Evolutionary conservation across 2,113 vertebrate genomes (phyloP), one percentile per base, ranked within the genome.

Genomic region (Platichthys stellatus): DNA sequence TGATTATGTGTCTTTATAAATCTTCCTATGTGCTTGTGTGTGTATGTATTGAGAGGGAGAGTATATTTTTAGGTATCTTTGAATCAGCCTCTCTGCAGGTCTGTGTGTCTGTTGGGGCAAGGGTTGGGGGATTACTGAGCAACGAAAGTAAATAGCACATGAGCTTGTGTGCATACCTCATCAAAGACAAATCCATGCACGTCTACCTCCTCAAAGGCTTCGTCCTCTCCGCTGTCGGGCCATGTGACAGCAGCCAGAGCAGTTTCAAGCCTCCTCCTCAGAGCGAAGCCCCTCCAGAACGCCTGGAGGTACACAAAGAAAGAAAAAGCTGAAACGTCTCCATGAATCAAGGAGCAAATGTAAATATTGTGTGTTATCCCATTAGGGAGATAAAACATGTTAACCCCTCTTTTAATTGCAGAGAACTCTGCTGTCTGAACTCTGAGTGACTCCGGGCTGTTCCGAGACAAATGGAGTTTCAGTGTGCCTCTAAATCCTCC

Each of bases 371-470:
- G 58, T 90, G 94, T 95, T 97, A 96, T 95, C 95, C 96, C 96
- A 96, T 96, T 96, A 97, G 95, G 89, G 95, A 97, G 95, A 97
- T 97, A 97, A 97, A 97, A 96, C 94, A 97, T 95, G 94, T 93
- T 93, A 93, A 94, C 86, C 93, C 89, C 89, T 90, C 88, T 96
- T 95, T 86, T 96, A 97, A 97, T 96, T 96, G 94, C 95, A 89
- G 92, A 94, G 93, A 90, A 94, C 95, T 97, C 95, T 98, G 95
- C 90, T 95, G 96, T 96, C 94, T 98, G 97, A 98, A 99, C 97
- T 99, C 96, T 96, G 93, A 86, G 91, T 98, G 97, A 98, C 97
- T 97, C 94, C 92, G 87, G 69, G 69, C 74, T 94, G 94, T 90
- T 94, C 89, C 74, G 95, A 96, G 96, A 97, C 94, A 96, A 97